Conservation (phyloP, 2,797 vertebrate species). For the Crossoptilon crossoptilon region DNA sequence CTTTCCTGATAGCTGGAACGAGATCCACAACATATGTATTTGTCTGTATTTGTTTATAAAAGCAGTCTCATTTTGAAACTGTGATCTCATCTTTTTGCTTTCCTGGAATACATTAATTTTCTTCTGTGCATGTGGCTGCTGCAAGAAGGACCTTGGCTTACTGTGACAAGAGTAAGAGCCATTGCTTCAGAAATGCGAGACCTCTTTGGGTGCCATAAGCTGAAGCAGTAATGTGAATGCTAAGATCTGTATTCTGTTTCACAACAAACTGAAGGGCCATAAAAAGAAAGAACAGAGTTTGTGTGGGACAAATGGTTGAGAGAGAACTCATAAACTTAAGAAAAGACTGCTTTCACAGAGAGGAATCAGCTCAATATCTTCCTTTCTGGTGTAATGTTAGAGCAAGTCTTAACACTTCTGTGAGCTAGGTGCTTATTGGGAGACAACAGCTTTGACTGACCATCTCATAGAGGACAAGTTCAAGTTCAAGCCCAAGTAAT, state of each 20-base stretch:
- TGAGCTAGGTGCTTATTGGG: neutral
- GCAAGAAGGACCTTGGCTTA: slow-evolving; percentile 19
- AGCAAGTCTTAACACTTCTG: neutral
- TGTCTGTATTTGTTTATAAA: neutral
- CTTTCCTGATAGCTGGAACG: neutral
- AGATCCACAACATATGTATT: neutral
- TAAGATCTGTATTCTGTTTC: slow-evolving; percentile 12
- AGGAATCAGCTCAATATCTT: neutral
- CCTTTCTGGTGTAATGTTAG: neutral
- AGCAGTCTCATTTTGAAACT: neutral
- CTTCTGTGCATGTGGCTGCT: neutral
- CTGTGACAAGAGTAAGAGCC: neutral
- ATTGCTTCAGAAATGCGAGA: neutral
- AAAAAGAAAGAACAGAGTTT: neutral
- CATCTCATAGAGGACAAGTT: neutral
- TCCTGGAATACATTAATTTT: slow-evolving; percentile 38
- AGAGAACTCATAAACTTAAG: neutral
- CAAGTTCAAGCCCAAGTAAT: neutral
- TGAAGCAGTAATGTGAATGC: neutral
- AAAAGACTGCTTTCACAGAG: neutral
- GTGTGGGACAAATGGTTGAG: neutral
- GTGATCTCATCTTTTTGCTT: slow-evolving; percentile 6
- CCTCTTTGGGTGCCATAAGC: neutral
- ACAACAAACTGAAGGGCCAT: neutral
- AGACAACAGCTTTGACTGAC: neutral